Evolutionary conservation across 2,113 vertebrate species (phyloP).

Genomic region (Macaca nemestrina): DNA sequence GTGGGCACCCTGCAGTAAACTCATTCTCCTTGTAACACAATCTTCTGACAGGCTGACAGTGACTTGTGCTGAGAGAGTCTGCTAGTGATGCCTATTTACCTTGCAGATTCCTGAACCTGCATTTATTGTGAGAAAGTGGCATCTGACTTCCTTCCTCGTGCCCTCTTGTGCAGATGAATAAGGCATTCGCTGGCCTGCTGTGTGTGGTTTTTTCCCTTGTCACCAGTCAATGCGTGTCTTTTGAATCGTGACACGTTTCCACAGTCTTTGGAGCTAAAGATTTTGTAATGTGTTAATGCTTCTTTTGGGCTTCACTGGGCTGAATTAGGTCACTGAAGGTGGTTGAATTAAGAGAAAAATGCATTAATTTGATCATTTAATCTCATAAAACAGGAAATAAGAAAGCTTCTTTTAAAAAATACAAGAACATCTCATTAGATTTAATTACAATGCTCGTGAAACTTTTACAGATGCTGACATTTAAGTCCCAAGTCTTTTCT

Average conservation of each 20-base stretch:
- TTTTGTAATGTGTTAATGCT: background rate
- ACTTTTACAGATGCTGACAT: background rate
- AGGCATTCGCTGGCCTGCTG: background rate
- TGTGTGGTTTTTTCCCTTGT: background rate
- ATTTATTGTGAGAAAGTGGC: background rate
- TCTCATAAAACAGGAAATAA: background rate
- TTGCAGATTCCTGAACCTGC: background rate
- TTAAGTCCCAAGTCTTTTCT: background rate
- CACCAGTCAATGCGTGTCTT: background rate
- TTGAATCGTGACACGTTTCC: constrained; percentile 4
- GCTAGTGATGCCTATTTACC: background rate
- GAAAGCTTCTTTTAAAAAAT: background rate
- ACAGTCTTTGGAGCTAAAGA: background rate
- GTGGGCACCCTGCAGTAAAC: background rate
- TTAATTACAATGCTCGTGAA: background rate
- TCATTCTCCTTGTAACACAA: background rate
- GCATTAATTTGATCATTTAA: background rate
- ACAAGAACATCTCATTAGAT: background rate
- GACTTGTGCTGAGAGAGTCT: background rate
- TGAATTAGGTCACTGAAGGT: background rate
- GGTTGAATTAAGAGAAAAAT: background rate
- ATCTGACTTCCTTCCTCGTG: background rate
- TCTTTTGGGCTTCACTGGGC: background rate
- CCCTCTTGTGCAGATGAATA: background rate
- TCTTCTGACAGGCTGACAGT: background rate